phyloP scores from a whole-genome alignment of 2,888 invertebrate species.

The Autographa gamma region DNA sequence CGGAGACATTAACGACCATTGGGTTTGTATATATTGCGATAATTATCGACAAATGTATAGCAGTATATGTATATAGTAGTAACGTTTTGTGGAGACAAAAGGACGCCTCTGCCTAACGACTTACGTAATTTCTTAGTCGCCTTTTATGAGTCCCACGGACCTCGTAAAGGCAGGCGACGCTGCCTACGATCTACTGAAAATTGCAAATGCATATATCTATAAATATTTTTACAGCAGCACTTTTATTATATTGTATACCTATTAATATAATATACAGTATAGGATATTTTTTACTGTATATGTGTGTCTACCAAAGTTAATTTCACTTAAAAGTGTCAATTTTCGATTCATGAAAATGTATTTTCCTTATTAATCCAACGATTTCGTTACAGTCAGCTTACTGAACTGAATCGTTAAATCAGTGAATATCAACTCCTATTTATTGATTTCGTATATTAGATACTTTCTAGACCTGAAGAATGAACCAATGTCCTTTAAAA shows the following conservation, averaged over 20 bases:
- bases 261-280: neutral
- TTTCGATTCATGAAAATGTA: no score
- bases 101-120: neutral
- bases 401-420: no score
- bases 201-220: neutral
- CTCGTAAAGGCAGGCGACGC: neutral
- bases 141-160: neutral
- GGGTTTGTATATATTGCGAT: neutral
- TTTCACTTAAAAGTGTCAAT: no score
- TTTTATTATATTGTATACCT: neutral
- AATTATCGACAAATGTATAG: conserved; percentile 1
- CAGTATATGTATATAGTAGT: neutral
- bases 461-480: neutral
- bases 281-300: no score
- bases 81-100: neutral
- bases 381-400: no score
- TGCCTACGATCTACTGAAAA: neutral
- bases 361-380: no score
- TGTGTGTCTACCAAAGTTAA: no score
- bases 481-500: neutral
- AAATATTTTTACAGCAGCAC: neutral
- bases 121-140: neutral
- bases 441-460: neutral
- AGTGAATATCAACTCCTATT: neutral
- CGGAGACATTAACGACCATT: neutral